These are phyloP conservation scores for Lacerta viridis DNA, from an alignment of 2,797 vertebrate species.

Conservation along the genomic window DNA sequence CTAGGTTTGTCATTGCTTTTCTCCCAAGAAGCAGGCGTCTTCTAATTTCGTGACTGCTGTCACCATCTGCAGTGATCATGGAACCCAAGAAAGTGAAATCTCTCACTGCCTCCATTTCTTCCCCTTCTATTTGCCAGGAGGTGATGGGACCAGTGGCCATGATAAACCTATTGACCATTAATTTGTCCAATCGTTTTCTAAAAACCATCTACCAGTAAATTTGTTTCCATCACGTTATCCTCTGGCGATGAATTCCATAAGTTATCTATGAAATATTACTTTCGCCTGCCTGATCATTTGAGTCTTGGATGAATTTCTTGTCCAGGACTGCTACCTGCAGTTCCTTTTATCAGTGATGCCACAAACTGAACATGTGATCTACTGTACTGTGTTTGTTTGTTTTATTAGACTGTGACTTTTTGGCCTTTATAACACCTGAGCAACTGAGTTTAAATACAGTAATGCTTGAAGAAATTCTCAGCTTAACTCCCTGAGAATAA, in stretches of 20 bases:
- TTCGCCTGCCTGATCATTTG: background rate
- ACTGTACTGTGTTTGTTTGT: background rate
- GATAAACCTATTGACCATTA: background rate
- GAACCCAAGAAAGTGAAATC: too few relatives aligned
- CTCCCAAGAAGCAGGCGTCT: too few relatives aligned
- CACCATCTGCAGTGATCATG: too few relatives aligned
- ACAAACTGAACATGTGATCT: background rate
- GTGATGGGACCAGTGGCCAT: too few relatives aligned
- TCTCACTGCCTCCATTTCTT: too few relatives aligned
- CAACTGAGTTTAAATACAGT: background rate
- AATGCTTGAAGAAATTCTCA: slow-evolving; percentile 15
- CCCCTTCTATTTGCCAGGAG: too few relatives aligned
- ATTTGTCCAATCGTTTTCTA: background rate
- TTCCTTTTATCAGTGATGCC: background rate
- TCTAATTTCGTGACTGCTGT: too few relatives aligned
- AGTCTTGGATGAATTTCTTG: background rate
- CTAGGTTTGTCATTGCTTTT: too few relatives aligned
- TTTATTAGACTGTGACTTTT: background rate
- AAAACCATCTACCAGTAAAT: background rate
- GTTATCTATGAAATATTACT: background rate
- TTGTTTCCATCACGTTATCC: background rate
- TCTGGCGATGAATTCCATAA: background rate
- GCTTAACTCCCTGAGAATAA: background rate
- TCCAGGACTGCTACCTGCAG: background rate
- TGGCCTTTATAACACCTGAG: background rate